Conservation (phyloP, 2,113 vertebrate species). For the Tonatia bakeri region DNA sequence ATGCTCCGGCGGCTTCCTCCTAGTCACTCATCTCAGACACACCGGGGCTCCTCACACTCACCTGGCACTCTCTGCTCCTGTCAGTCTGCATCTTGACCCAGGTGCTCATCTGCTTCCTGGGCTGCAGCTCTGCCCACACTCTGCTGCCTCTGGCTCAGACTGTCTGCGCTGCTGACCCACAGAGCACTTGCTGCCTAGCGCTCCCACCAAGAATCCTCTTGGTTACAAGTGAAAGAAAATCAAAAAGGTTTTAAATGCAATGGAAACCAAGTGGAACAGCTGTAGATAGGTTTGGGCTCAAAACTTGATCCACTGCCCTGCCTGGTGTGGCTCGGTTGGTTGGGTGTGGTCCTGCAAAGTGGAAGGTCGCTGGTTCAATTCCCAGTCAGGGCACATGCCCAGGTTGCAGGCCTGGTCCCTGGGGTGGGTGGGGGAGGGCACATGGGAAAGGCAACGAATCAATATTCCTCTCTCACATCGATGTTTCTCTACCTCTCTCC, state of each 20-base stretch:
- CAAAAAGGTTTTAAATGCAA: background rate
- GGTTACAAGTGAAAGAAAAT: background rate
- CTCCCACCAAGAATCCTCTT: background rate
- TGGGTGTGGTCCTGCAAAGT: no score
- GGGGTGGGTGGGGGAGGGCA: no score
- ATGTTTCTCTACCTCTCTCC: no score
- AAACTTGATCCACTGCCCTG: background rate
- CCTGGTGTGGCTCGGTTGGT: no score
- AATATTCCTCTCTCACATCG: no score
- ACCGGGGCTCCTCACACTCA: background rate
- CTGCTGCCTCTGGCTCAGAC: background rate
- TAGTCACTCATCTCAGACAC: background rate
- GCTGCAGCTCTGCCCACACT: background rate
- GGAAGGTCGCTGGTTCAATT: no score
- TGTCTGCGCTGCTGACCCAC: background rate
- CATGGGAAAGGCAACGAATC: no score
- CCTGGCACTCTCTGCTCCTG: background rate
- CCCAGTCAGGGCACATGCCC: no score
- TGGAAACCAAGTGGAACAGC: background rate
- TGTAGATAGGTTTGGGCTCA: background rate
- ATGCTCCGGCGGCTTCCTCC: background rate
- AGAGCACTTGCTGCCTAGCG: background rate
- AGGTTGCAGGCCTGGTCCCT: no score
- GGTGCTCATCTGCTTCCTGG: background rate
- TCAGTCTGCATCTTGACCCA: background rate